A percentile compares a stretch with the other conserved stretches of the same genome.
Evolutionary conservation across 2,113 vertebrate genomes (phyloP).

Genomic region (Todiramphus saurophagus): DNA sequence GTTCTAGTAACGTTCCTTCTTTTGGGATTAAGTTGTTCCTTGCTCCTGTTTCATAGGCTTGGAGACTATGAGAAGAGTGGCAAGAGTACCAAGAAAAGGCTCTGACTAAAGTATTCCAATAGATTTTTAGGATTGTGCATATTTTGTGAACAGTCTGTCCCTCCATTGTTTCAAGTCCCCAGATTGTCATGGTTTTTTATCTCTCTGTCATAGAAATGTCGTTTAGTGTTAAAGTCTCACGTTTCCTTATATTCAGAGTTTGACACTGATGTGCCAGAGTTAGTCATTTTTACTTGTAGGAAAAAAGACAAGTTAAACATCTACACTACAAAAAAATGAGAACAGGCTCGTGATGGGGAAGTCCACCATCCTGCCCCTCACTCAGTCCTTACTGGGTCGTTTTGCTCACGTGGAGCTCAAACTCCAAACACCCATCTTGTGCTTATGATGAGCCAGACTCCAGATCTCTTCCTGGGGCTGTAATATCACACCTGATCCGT

Average conservation of each 20-base stretch:
- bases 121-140: neutral
- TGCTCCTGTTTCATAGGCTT: neutral
- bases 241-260: neutral
- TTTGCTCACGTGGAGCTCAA: neutral
- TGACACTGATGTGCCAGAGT: neutral
- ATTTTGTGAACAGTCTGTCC: neutral
- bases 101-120: neutral
- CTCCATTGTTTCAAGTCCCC: neutral
- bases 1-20: neutral
- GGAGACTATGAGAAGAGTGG: neutral
- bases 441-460: neutral
- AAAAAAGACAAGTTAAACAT: neutral
- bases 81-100: neutral
- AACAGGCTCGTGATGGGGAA: rapidly evolving
- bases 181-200: neutral
- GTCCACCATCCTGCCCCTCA: neutral
- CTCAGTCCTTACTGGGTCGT: neutral
- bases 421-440: neutral
- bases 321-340: neutral
- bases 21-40: neutral
- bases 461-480: neutral
- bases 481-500: neutral
- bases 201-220: neutral
- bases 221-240: neutral
- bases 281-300: neutral